Conservation (phyloP, 2,888 invertebrate genomes). For the Ephialtes manifestator region DNA sequence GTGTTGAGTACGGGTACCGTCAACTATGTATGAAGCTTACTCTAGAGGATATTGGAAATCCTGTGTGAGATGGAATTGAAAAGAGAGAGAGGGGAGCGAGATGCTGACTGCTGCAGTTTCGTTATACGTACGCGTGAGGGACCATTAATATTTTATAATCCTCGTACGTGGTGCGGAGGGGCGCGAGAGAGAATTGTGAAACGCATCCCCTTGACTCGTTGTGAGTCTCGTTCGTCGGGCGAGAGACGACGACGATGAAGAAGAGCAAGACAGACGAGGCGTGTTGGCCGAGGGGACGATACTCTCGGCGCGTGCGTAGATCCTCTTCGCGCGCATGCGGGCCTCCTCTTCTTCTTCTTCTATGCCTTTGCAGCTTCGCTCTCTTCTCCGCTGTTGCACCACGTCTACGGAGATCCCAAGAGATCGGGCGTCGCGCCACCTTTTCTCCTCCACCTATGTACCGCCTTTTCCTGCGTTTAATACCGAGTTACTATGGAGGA, state of each 20-base stretch:
- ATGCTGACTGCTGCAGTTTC: slow-evolving; percentile 4
- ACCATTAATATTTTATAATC: slow-evolving; percentile 47
- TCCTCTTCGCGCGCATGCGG: slow-evolving; percentile 57
- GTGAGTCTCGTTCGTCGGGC: slow-evolving; percentile 13
- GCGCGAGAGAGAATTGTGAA: slow-evolving; percentile 4
- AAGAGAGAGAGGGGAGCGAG: neutral
- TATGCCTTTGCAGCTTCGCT: slow-evolving; percentile 20
- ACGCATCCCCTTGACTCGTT: slow-evolving; percentile 38
- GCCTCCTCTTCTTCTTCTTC: slow-evolving; percentile 9
- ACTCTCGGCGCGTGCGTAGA: slow-evolving; percentile 55
- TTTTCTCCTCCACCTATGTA: slow-evolving; percentile 28
- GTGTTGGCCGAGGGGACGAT: slow-evolving; percentile 22
- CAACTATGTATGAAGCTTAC: slow-evolving; percentile 29
- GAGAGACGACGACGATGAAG: slow-evolving; percentile 7
- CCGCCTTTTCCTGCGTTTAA: neutral
- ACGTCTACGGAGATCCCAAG: slow-evolving; percentile 7
- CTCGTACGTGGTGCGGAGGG: slow-evolving; percentile 9
- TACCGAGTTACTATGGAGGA: neutral
- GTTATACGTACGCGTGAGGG: slow-evolving; percentile 21
- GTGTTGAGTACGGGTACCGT: neutral
- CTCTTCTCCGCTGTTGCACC: slow-evolving; percentile 25
- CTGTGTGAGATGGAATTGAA: slow-evolving; percentile 21
- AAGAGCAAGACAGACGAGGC: neutral
- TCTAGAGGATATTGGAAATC: slow-evolving; percentile 56
- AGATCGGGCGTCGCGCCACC: slow-evolving; percentile 42